Percentiles rank a stretch among this genome's conserved stretches.
Conservation (phyloP, 2,888 invertebrate species). For the Caenorhabditis drosophilae region DNA sequence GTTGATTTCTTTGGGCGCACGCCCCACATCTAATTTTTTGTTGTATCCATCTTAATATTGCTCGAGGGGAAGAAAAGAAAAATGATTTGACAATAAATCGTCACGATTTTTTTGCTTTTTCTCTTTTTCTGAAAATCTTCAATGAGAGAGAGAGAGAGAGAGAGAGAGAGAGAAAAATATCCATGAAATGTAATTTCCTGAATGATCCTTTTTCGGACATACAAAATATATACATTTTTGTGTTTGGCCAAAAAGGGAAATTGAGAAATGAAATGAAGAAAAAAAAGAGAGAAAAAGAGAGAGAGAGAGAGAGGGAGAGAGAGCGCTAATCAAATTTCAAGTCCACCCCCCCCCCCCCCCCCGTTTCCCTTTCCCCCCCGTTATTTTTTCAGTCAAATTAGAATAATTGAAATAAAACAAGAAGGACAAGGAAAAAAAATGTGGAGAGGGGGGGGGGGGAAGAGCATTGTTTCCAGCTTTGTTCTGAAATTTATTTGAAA, state of each 20-base stretch:
- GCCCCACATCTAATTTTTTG: background rate
- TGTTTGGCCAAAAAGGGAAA: background rate
- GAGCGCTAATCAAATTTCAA: no score
- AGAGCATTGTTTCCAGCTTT: background rate
- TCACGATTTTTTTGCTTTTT: no score
- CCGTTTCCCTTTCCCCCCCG: no score
- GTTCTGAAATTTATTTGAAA: background rate
- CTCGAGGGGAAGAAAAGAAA: background rate
- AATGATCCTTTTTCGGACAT: background rate
- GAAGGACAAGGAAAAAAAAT: background rate
- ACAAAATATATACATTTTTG: background rate
- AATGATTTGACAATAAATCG: background rate
- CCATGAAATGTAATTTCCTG: no score
- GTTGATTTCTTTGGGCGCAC: background rate
- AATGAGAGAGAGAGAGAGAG: no score
- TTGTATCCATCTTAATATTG: background rate
- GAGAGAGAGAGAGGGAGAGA: no score
- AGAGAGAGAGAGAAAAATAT: no score
- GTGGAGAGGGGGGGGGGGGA: background rate
- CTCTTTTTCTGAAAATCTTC: no score
- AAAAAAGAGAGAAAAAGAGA: no score
- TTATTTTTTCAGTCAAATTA: no score
- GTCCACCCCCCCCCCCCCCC: no score
- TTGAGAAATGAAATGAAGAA: background rate
- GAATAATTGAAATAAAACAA: background rate